These are phyloP conservation scores for Crossocerus cetratus DNA, from an alignment of 2,888 invertebrate species.

Conservation along the genomic window DNA sequence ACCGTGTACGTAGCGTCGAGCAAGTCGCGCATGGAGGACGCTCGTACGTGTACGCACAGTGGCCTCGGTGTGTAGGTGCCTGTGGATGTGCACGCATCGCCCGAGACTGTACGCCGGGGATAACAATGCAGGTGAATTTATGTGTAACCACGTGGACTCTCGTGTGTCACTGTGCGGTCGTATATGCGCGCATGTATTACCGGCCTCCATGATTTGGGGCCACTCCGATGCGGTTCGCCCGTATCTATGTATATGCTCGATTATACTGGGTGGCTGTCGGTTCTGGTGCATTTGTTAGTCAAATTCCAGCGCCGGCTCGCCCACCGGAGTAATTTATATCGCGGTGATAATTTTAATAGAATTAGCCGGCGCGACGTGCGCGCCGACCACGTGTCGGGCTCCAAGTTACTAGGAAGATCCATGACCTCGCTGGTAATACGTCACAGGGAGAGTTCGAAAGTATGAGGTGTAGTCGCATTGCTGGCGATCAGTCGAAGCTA, in stretches of 20 bases:
- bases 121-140: conserved; percentile 32
- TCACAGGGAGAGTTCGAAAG: no score
- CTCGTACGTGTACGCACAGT: neutral
- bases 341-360: no score
- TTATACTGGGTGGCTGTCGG: conserved; percentile 27
- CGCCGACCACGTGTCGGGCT: no score
- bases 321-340: no score
- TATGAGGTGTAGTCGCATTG: no score
- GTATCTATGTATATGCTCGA: conserved; percentile 4
- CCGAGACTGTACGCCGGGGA: neutral
- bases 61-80: neutral
- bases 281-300: neutral
- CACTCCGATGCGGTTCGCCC: conserved; percentile 19
- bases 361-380: no score
- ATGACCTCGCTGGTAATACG: no score
- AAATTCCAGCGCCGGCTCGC: no score
- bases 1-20: conserved; percentile 39
- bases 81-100: conserved; percentile 4
- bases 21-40: conserved; percentile 30
- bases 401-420: no score
- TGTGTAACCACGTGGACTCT: neutral
- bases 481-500: no score
- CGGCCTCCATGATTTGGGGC: conserved; percentile 31
- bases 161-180: conserved; percentile 8
- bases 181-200: conserved; percentile 36